Percentiles rank a stretch among this genome's conserved stretches.
phyloP scores from a whole-genome alignment of 2,797 vertebrate genomes.

The Pangasius djambal region DNA sequence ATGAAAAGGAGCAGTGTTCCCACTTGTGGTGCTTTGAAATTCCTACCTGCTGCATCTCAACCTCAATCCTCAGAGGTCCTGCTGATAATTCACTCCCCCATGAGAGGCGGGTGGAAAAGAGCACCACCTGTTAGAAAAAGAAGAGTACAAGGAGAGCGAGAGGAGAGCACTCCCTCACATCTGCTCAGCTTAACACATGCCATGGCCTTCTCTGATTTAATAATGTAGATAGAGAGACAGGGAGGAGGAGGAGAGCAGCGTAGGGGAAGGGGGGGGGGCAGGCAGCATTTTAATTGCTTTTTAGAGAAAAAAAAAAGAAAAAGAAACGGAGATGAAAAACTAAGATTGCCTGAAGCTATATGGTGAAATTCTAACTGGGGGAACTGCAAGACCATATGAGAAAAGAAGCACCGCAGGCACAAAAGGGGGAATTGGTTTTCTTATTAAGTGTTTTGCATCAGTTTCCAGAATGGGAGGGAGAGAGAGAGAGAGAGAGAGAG shows the following conservation, averaged over 20 bases:
- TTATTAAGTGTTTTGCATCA: slow-evolving; percentile 89
- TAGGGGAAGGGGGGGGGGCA: slow-evolving; percentile 66
- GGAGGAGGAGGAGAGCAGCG: slow-evolving; percentile 44
- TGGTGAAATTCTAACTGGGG: slow-evolving; percentile 89
- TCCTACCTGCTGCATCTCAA: slow-evolving; percentile 47
- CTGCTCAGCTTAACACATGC: slow-evolving; percentile 55
- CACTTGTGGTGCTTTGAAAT: slow-evolving; percentile 53
- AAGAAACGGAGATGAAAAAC: slow-evolving; percentile 88
- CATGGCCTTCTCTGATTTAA: slow-evolving; percentile 60
- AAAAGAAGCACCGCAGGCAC: slow-evolving; percentile 81
- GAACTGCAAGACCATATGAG: slow-evolving; percentile 88
- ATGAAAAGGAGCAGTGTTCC: background rate
- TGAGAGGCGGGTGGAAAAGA: slow-evolving; percentile 55
- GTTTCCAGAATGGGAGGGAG: slow-evolving; percentile 82
- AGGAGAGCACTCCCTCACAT: slow-evolving; percentile 59
- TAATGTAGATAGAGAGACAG: slow-evolving; percentile 58
- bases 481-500: slow-evolving; percentile 72
- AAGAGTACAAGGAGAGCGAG: slow-evolving; percentile 30
- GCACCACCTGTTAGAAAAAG: slow-evolving; percentile 56
- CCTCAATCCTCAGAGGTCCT: slow-evolving; percentile 44
- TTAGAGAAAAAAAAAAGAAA: slow-evolving; percentile 60
- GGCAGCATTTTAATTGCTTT: slow-evolving; percentile 90
- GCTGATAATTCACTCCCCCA: slow-evolving; percentile 41
- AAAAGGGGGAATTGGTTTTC: slow-evolving; percentile 86
- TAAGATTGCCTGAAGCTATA: slow-evolving; percentile 83